phyloP scores from a whole-genome alignment of 1,140 invertebrate genomes.

The Leucophenga varia region DNA sequence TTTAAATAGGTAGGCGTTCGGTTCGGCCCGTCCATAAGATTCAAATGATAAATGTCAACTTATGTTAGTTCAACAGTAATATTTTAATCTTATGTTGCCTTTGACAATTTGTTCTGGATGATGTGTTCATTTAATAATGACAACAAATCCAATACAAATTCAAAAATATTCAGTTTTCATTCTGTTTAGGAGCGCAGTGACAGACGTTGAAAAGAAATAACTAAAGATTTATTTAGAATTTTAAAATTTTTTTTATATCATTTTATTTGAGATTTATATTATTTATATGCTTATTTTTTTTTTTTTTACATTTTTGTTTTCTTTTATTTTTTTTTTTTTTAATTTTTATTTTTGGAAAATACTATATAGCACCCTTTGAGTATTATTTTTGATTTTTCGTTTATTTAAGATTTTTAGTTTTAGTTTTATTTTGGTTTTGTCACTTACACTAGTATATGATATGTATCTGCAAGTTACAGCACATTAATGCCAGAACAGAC shows the following conservation, averaged over 20 bases:
- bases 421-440: slow-evolving; percentile 33
- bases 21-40: no score
- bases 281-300: slow-evolving; percentile 51
- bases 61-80: no score
- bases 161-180: neutral
- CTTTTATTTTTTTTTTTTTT: no score
- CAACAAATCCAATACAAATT: neutral
- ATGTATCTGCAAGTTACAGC: slow-evolving; percentile 6
- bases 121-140: slow-evolving; percentile 8
- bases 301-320: no score
- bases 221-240: neutral
- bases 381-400: slow-evolving; percentile 43
- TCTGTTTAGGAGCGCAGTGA: no score
- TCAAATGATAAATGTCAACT: no score
- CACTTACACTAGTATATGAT: slow-evolving; percentile 18
- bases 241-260: neutral
- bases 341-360: no score
- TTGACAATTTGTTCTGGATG: slow-evolving; percentile 1
- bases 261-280: slow-evolving; percentile 30
- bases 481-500: slow-evolving; percentile 1
- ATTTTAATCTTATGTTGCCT: neutral
- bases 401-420: slow-evolving; percentile 40
- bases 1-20: slow-evolving; percentile 23
- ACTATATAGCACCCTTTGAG: slow-evolving; percentile 38
- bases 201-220: no score